Base-by-base conservation (phyloP, 2,797 vertebrate species). In the Trachops cirrhosus region DNA sequence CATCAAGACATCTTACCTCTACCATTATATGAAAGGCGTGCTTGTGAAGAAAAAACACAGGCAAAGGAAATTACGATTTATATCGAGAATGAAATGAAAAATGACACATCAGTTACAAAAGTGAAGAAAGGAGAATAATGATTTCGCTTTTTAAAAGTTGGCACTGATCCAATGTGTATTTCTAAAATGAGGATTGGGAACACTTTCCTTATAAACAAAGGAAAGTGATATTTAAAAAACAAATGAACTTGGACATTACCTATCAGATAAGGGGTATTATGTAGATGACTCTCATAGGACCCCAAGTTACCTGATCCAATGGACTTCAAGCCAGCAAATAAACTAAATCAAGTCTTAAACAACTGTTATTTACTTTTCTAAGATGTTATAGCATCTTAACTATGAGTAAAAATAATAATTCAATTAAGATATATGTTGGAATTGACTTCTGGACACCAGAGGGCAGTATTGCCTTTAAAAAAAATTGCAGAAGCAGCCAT, bases 11-110 rank as follows among this genome's bases (percentile, higher is more conserved):
- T 99, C 99, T 99, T 99, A 99, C 99, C 99, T 99, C 99, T 99
- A 99, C 99, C 99, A 99, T 99, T 99, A 99, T 99, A 99, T 99
- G 99, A 99, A 99, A 99, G 99, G 99, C 99, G 98, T 99, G 99
- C 99, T 99, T 99, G 99, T 98, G 98, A 98, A 99, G 98, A 98
- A 98, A 98, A 98, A 98, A 98, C 98, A 98, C 98, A 97, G 99
- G 98, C 99, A 98, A 99, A 98, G 99, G 98, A 98, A 98, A 99
- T 99, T 99, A 99, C 98, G 99, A 98, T 98, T 98, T 98, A 98
- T 97, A 98, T 98, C 98, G 98, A 98, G 97, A 98, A 98, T 95
- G 98, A 98, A 98, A 98, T 96, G 98, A 98, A 98, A 98, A 98
- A 98, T 91, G 97, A 97, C 94, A 97, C 86, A 97, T 96, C 80